phyloP scores from a whole-genome alignment of 2,797 vertebrate species.

The Halcyon leucocephala region DNA sequence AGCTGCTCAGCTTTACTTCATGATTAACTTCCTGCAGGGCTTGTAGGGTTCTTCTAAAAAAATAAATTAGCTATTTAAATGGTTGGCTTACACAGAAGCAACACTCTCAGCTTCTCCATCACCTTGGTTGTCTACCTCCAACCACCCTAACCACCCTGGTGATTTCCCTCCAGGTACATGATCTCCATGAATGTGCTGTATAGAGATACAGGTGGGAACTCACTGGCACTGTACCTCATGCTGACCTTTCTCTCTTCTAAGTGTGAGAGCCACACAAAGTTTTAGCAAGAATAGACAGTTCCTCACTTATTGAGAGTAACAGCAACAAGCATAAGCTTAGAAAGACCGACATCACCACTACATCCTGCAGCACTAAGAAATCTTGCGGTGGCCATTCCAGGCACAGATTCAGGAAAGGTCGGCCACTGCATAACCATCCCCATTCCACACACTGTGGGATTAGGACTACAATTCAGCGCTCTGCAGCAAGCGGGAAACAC shows the following conservation, averaged over 20 bases:
- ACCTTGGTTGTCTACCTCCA: background rate
- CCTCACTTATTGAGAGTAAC: background rate
- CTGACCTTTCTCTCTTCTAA: background rate
- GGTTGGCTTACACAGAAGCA: background rate
- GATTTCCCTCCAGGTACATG: background rate
- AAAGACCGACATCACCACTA: background rate
- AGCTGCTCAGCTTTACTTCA: background rate
- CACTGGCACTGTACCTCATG: background rate
- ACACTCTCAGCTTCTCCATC: background rate
- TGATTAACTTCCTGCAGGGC: background rate
- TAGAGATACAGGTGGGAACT: rapidly evolving
- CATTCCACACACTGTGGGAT: background rate
- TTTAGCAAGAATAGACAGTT: background rate
- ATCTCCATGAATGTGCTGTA: rapidly evolving
- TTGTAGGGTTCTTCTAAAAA: background rate
- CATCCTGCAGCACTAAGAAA: background rate
- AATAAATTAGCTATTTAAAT: background rate
- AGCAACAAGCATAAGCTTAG: background rate
- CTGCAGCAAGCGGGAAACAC: background rate
- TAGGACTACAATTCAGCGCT: background rate
- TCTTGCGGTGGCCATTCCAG: background rate
- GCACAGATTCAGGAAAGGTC: background rate
- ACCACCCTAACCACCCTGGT: background rate
- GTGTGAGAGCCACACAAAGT: background rate
- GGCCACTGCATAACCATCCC: background rate